Conservation (phyloP, 2,797 vertebrate species). For the Pogonophryne albipinna region DNA sequence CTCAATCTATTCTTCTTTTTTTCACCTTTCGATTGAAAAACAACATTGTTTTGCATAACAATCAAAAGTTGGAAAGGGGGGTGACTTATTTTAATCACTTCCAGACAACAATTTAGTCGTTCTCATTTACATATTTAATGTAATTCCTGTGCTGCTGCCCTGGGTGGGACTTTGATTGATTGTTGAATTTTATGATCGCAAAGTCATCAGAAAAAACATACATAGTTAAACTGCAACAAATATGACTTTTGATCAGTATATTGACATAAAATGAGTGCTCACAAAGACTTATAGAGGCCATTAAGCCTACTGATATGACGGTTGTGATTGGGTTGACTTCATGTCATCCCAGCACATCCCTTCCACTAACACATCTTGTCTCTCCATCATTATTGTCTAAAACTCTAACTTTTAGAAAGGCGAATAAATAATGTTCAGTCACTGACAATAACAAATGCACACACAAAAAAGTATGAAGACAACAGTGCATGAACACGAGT, state of each 20-base stretch:
- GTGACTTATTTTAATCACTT: constrained; percentile 29
- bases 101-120: not conserved
- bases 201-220: constrained; percentile 20
- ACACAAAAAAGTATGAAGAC: constrained; percentile 28
- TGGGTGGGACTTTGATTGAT: constrained; percentile 10
- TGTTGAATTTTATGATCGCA: constrained; percentile 5
- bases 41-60: constrained; percentile 1
- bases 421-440: constrained; percentile 37
- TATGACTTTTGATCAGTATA: not conserved
- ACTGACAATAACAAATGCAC: constrained; percentile 41
- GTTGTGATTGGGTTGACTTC: constrained; percentile 39
- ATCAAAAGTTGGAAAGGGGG: constrained; percentile 13
- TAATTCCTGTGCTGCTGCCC: too few relatives aligned
- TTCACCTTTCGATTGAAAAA: not conserved
- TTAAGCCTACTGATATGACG: constrained; percentile 39
- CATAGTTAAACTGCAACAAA: constrained; percentile 7
- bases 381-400: constrained; percentile 12
- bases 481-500: constrained; percentile 34
- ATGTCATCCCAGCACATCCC: constrained; percentile 3
- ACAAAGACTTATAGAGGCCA: constrained; percentile 16
- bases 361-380: constrained; percentile 4
- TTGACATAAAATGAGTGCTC: constrained; percentile 10
- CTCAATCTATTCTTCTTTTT: not conserved
- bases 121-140: not conserved
- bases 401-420: constrained; percentile 5